These are phyloP conservation scores for Alouatta palliata DNA, from an alignment of 2,113 vertebrate genomes.

Conservation along the genomic window DNA sequence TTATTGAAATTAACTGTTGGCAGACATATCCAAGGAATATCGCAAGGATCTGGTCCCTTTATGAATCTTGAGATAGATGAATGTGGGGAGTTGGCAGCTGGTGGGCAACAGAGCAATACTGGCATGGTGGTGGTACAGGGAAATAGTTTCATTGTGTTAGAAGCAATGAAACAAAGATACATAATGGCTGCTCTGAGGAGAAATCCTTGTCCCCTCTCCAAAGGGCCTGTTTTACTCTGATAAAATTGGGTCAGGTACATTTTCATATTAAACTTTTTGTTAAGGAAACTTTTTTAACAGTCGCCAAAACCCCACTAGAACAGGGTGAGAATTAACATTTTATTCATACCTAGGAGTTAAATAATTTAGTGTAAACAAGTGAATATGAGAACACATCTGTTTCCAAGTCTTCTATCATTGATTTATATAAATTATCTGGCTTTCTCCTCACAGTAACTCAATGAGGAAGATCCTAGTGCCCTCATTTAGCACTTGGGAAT, in stretches of 20 bases:
- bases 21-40: neutral
- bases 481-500: neutral
- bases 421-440: neutral
- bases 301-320: neutral
- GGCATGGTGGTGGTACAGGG: neutral
- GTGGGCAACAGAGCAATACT: neutral
- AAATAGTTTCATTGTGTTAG: neutral
- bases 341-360: neutral
- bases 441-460: neutral
- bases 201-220: neutral
- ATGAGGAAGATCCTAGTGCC: neutral
- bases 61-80: neutral
- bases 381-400: neutral
- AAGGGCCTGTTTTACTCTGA: neutral
- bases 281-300: too few species aligned
- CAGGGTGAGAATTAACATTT: neutral
- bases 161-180: neutral
- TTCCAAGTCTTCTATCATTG: neutral
- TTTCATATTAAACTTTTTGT: neutral
- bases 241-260: neutral
- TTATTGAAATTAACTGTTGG: neutral
- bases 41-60: neutral
- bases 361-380: neutral
- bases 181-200: neutral
- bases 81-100: neutral